Evolutionary conservation across 2,113 vertebrate species (phyloP), one percentile per base, ranked within the genome.

Genomic region (Scytalopus superciliaris): DNA sequence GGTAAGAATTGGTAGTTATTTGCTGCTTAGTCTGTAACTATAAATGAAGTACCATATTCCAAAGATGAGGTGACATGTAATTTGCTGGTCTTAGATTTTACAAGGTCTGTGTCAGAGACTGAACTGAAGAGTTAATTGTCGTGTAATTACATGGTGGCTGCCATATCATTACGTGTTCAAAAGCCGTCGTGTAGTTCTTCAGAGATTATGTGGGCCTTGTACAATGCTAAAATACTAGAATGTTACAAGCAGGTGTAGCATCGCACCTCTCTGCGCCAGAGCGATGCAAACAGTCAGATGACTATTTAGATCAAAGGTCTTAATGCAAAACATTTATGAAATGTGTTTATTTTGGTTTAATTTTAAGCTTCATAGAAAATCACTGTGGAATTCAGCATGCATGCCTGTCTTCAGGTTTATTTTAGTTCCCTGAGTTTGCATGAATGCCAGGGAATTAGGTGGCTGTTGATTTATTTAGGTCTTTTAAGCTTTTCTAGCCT

Each of bases 401-500:
- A 13, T 45, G 33, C 59, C 23, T 78, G 64, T 53, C 19, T 87
- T 57, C 35, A 67, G 55, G 66, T 93, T 95, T 94, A 53, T 91
- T 95, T 95, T 87, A 55, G 90, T 86, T 86, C 60, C 76, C 89
- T 68, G 66, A 35, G 45, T 90, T 80, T 94, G 92, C 55, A 30
- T 88, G 62, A 75, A 74, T 78, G 56, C 85, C 62, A 77, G 55
- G 72, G 66, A 62, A 94, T 95, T 95, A 95, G 49, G 78, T 86
- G 69, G 35, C 78, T 97, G 31, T 81, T 94, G 89, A 84, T 95
- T 93, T 89, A 74, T 86, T 95, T 80, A 75, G 18, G 44, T 75
- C 80, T 92, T 94, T 84, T 52, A 74, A 86, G 90, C 50, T 91
- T 95, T 91, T 66, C 59, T 93, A 84, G 70, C 79, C 73, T 93